These are phyloP conservation scores for Hoplodrina blanda DNA, from an alignment of 2,888 invertebrate genomes.

Conservation along the genomic window DNA sequence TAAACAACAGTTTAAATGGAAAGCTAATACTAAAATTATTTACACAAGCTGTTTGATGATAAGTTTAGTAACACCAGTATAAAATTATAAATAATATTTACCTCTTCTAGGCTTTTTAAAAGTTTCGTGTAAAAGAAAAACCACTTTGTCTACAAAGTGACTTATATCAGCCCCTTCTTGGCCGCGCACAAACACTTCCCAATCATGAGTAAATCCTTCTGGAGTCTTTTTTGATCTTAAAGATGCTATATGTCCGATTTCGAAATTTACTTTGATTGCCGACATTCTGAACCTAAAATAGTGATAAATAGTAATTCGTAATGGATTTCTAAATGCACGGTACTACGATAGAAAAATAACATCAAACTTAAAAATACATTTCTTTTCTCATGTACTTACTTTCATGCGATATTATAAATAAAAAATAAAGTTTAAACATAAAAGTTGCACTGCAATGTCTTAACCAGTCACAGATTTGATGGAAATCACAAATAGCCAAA, in stretches of 20 bases:
- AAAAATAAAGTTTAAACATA: conserved; percentile 62
- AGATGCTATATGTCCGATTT: conserved; percentile 97
- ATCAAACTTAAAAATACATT: conserved; percentile 44
- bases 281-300: conserved; percentile 80
- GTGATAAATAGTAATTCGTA: conserved; percentile 50
- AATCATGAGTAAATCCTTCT: conserved; percentile 99
- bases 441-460: conserved; percentile 64
- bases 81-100: conserved; percentile 78
- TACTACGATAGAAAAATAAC: conserved; percentile 65
- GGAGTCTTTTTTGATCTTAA: conserved; percentile 95
- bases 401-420: conserved; percentile 58
- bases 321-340: conserved; percentile 56
- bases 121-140: conserved; percentile 97
- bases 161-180: conserved; percentile 96
- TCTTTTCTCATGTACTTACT: conserved; percentile 63
- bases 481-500: conserved; percentile 76
- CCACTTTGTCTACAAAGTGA: conserved; percentile 97
- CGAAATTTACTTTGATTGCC: conserved; percentile 93
- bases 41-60: conserved; percentile 36
- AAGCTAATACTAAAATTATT: conserved; percentile 44
- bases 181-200: conserved; percentile 98
- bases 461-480: conserved; percentile 70
- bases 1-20: conserved; percentile 49
- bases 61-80: conserved; percentile 3
- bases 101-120: conserved; percentile 98